Base-by-base conservation (phyloP, 2,888 invertebrate genomes). In the Amiota minor region DNA sequence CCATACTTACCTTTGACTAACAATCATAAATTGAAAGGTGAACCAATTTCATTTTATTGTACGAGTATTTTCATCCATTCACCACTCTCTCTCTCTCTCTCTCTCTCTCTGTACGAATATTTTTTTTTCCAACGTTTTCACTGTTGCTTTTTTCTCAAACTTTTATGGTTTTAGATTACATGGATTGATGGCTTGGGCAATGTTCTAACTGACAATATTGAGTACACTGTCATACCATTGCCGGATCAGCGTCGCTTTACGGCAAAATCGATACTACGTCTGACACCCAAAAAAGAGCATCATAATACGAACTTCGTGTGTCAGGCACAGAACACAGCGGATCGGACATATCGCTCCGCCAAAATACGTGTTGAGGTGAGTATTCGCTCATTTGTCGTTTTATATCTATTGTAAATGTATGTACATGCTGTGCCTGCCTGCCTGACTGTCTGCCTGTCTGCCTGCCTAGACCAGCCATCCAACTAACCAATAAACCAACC, bases 271-370 rank as follows among this genome's bases (percentile, higher is more conserved):
- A 92, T 94, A 53, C 92, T 98, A 71, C 95, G 93, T 74, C 91
- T 98, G 74, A 94, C 95, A 74, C 97, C 98, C 2, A 93, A 95
- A 84, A 94, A 95, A 88, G 93, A 95, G 77, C 96, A 98, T 88
- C 96, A 98, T 90, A 96, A 97, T 88, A 96, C 96, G 78, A 95
- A 94, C 10, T 95, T 97, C 86, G 96, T 95, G 18, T 98, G 98
- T 89, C 96, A 96, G 91, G 97, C 95, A 72, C 96, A 96, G 90
- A 97, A 97, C 89, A 95, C 96, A 20, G 97, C 97, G 9, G 95
- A 97, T 88, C 92, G 95, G 81, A 94, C 95, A 10, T 96, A 96
- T 87, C 93, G 94, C 89, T 93, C 94, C 75, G 95, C 95, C 18
- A 93, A 93, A 88, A 93, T 97, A 72, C 94, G 93, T 83, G 91